Evolutionary conservation across 1,140 invertebrate species (phyloP), one percentile per base, ranked within the genome.

Genomic region (Marisa cornuarietis): DNA sequence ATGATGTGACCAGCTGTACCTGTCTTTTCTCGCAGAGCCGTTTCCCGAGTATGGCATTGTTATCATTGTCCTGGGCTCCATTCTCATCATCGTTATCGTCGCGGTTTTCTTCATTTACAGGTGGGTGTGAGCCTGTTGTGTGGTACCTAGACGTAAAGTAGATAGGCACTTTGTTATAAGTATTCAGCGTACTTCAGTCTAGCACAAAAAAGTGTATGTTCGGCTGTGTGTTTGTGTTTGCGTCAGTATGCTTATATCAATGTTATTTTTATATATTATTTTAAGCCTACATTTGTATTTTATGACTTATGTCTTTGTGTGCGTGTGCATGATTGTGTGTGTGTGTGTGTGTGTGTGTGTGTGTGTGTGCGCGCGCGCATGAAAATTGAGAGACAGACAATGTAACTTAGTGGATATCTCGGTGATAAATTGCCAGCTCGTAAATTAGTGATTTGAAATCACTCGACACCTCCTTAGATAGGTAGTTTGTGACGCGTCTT

Each of bases 1-100:
- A 42, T 42, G 31, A 42, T 0, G 31, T 42, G 31, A 42, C 31
- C 31, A 42, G 16, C 54, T 58, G 54, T 18, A 2, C 4, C 54
- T 18, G 54, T 24, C 11, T 72, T 49, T 63, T 68, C 13, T 83
- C 75, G 58, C 79, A 92, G 76, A 92, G 95, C 83, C 83, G 0
- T 91, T 96, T 26, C 95, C 95, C 0, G 94, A 94, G 14, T 96
- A 96, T 91, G 95, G 94, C 0, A 96, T 97, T 75, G 92, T 97
- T 18, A 95, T 96, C 76, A 95, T 96, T 58, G 93, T 96, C 0
- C 92, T 97, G 18, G 95, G 94, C 81, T 94, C 94, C 7, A 93
- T 95, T 65, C 94, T 97, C 0, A 92, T 96, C 3, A 92, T 96
- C 9, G 92, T 97, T 75, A 92, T 93, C 3, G 92, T 95, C 10